phyloP scores from a whole-genome alignment of 2,797 vertebrate species.

The Tadarida brasiliensis region DNA sequence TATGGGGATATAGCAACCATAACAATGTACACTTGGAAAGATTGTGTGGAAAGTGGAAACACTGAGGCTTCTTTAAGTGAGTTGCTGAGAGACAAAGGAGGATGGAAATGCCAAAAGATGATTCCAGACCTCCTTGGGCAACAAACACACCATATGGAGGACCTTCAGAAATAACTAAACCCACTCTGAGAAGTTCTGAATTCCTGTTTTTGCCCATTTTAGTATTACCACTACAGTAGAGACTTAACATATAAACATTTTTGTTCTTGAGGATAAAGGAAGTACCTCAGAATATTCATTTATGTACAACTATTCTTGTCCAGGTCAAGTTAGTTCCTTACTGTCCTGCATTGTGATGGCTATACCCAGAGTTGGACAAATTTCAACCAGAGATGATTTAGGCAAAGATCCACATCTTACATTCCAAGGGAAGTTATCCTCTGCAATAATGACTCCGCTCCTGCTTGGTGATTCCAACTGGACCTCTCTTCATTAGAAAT shows the following conservation, averaged over 20 bases:
- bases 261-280: not conserved
- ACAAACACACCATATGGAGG: not conserved
- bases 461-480: not conserved
- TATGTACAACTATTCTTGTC: not conserved
- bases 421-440: conserved; percentile 8
- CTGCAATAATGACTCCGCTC: not conserved
- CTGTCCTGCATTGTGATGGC: not conserved
- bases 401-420: not conserved
- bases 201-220: not conserved
- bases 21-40: not conserved
- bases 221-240: not conserved
- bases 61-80: not conserved
- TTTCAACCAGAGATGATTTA: not conserved
- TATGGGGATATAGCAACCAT: not conserved
- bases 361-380: not conserved
- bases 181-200: not conserved
- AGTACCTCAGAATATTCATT: not conserved
- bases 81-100: not conserved
- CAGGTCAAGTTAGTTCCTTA: not conserved
- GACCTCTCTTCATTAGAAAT: conserved; percentile 13
- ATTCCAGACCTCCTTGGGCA: not conserved
- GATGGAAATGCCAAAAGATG: not conserved
- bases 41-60: not conserved
- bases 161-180: not conserved
- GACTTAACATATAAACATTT: not conserved